These are phyloP conservation scores for Laodelphax striatellus DNA, from an alignment of 1,140 invertebrate genomes.

Conservation along the genomic window DNA sequence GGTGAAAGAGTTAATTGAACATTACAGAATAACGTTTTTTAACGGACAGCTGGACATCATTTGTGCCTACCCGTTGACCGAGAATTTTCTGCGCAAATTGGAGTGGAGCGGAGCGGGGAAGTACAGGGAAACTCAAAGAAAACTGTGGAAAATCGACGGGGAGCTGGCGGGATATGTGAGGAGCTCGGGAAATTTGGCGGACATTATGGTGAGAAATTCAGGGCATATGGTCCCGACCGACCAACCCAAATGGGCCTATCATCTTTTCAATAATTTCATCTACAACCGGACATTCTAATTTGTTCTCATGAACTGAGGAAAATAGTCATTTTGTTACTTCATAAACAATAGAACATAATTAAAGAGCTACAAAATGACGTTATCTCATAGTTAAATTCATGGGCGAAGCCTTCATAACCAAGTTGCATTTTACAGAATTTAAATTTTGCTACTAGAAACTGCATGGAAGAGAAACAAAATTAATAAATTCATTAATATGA, in stretches of 20 bases:
- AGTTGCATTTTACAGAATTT: no score
- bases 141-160: slow-evolving; percentile 35
- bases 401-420: no score
- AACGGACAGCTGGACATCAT: slow-evolving; percentile 79
- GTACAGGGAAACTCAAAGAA: slow-evolving; percentile 30
- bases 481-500: no score
- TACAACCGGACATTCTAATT: slow-evolving; percentile 34
- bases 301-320: no score
- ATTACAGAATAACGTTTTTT: slow-evolving; percentile 62
- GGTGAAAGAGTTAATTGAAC: slow-evolving; percentile 51
- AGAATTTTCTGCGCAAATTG: slow-evolving; percentile 48
- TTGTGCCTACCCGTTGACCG: slow-evolving; percentile 64
- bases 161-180: slow-evolving; percentile 48
- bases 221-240: slow-evolving; percentile 57
- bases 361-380: no score
- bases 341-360: no score
- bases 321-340: no score
- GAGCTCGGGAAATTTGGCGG: slow-evolving; percentile 42
- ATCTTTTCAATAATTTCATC: slow-evolving; percentile 66
- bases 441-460: no score
- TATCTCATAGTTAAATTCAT: no score
- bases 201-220: slow-evolving; percentile 48
- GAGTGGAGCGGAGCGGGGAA: slow-evolving; percentile 32
- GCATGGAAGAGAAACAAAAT: no score
- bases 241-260: slow-evolving; percentile 49